These are phyloP conservation scores for Stomatorhinus walkeri DNA, from an alignment of 2,797 vertebrate genomes.

Conservation along the genomic window DNA sequence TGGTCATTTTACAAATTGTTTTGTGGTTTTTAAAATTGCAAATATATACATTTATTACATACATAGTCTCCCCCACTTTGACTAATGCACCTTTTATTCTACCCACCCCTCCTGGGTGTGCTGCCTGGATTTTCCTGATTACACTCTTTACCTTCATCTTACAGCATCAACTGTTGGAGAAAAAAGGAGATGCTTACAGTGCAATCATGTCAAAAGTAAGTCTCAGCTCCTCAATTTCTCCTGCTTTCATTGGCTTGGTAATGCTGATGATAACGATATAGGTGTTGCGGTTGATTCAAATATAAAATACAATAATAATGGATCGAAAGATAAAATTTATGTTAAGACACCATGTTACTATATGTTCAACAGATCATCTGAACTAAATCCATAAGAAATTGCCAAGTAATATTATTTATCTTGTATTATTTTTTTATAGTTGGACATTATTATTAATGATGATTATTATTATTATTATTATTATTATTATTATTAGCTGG, in stretches of 20 bases:
- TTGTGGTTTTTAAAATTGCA: not conserved
- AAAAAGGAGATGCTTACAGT: not conserved
- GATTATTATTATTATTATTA: not conserved
- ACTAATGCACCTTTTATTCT: too few relatives aligned
- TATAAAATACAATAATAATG: not conserved
- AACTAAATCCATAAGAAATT: not conserved
- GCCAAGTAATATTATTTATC: not conserved
- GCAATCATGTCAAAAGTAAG: slow-evolving; percentile 4
- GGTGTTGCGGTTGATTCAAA: not conserved
- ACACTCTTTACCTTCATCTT: not conserved
- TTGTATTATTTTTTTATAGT: not conserved
- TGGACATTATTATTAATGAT: not conserved
- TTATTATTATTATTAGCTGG: not conserved
- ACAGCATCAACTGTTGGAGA: not conserved
- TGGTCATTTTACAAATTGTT: not conserved
- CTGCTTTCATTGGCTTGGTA: not conserved
- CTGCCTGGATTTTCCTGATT: not conserved
- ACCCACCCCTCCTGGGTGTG: too few relatives aligned
- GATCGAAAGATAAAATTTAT: not conserved
- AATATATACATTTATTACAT: not conserved
- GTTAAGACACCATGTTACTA: not conserved
- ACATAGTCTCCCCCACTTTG: not conserved
- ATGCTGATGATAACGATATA: not conserved
- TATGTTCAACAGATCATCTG: not conserved
- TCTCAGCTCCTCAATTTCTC: not conserved